Percentiles rank a stretch among this genome's conserved stretches.
These are phyloP conservation scores for Gallinago paraguaiae DNA, from an alignment of 2,113 vertebrate genomes.

Conservation along the genomic window DNA sequence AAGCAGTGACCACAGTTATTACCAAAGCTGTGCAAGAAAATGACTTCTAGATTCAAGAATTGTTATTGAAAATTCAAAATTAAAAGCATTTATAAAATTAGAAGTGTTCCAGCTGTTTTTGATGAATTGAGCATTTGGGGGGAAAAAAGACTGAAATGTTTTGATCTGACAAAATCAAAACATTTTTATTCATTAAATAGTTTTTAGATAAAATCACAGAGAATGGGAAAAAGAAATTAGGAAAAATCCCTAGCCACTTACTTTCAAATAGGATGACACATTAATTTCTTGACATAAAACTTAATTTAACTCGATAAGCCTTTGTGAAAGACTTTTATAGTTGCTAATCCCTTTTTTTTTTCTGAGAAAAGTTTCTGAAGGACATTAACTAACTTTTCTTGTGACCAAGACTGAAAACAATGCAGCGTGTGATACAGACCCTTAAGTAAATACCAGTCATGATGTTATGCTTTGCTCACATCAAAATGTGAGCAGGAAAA, in stretches of 20 bases:
- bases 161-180: constrained; percentile 2
- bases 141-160: background rate
- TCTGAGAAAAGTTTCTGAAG: background rate
- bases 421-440: background rate
- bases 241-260: background rate
- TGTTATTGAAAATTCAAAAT: constrained; percentile 19
- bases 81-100: constrained; percentile 13
- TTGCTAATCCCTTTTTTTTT: background rate
- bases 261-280: background rate
- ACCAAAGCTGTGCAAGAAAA: background rate
- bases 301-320: background rate
- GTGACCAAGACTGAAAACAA: constrained; percentile 11
- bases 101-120: background rate
- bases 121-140: background rate
- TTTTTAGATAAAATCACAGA: background rate
- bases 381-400: background rate
- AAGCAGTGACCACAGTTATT: background rate
- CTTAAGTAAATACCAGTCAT: background rate
- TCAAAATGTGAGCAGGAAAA: background rate
- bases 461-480: background rate
- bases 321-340: background rate
- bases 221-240: background rate
- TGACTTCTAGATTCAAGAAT: background rate
- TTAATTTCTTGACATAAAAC: background rate
- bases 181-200: background rate